A percentile compares a stretch with the other conserved stretches of the same genome.
These are phyloP conservation scores for Syrphus vitripennis DNA, from an alignment of 2,888 invertebrate species.

Conservation along the genomic window DNA sequence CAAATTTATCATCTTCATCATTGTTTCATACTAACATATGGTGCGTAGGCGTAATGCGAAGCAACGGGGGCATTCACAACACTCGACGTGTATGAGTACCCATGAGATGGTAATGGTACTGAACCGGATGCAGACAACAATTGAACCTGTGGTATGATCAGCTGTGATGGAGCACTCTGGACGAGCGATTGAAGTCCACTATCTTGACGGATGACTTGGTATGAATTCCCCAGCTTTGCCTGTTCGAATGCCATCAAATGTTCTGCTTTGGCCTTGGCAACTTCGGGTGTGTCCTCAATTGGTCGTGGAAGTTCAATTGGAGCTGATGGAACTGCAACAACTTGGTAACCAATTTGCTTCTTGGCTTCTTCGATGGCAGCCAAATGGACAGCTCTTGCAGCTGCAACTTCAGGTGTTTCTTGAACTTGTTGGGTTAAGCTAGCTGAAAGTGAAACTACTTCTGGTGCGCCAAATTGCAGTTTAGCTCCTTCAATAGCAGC, in stretches of 20 bases:
- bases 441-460: neutral
- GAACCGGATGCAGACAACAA: neutral
- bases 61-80: neutral
- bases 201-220: constrained; percentile 37
- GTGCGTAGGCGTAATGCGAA: neutral
- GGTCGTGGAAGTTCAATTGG: neutral
- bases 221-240: constrained; percentile 72
- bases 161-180: constrained; percentile 13
- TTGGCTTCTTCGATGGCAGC: neutral
- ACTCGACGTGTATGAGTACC: neutral
- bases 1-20: no score
- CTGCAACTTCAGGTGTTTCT: neutral
- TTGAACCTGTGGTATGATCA: neutral
- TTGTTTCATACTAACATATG: neutral
- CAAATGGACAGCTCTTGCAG: neutral
- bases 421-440: neutral
- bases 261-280: constrained; percentile 76
- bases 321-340: neutral
- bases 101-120: neutral
- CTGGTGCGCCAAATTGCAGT: neutral
- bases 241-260: constrained; percentile 78
- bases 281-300: neutral
- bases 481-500: neutral
- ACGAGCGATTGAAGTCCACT: constrained; percentile 27
- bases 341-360: neutral